These are phyloP conservation scores for Actenoides hombroni DNA, from an alignment of 2,113 vertebrate species.

Conservation along the genomic window DNA sequence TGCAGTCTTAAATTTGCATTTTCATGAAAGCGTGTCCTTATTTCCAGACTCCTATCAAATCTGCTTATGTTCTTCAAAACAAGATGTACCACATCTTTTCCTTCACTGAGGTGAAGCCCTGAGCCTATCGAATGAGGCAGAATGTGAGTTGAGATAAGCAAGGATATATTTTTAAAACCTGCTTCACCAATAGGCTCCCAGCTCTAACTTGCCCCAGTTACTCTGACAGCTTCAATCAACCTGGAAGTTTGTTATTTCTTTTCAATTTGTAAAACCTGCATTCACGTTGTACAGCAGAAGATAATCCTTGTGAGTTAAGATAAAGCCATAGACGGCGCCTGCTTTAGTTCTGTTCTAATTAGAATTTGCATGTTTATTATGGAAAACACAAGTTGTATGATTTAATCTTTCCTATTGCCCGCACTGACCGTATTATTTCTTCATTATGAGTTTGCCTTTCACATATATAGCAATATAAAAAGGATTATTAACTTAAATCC, in stretches of 20 bases:
- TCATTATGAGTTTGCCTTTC: constrained; percentile 20
- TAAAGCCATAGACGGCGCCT: constrained; percentile 4
- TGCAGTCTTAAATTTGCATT: constrained; percentile 17
- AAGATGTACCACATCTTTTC: not conserved
- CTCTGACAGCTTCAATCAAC: constrained; percentile 12
- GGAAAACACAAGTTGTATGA: not conserved
- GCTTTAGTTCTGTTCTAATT: constrained; percentile 37
- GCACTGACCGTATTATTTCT: not conserved
- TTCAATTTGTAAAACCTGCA: constrained; percentile 5
- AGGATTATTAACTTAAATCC: constrained; percentile 53
- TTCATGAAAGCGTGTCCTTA: constrained; percentile 13
- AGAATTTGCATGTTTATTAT: not conserved
- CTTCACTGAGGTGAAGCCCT: not conserved
- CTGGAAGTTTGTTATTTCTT: not conserved
- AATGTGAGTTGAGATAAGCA: constrained; percentile 14
- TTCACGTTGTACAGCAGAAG: constrained; percentile 25
- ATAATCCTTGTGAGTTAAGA: constrained; percentile 28
- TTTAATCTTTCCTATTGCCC: constrained; percentile 6
- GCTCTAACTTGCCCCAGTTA: not conserved
- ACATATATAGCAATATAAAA: constrained; percentile 25
- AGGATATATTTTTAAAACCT: constrained; percentile 1
- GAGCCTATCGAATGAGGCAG: constrained; percentile 5
- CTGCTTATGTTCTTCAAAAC: constrained; percentile 32
- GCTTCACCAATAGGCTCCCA: not conserved
- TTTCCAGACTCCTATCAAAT: constrained; percentile 18